Evolutionary conservation across 2,888 invertebrate genomes (phyloP).

Genomic region (Leptopilina drosophilae): DNA sequence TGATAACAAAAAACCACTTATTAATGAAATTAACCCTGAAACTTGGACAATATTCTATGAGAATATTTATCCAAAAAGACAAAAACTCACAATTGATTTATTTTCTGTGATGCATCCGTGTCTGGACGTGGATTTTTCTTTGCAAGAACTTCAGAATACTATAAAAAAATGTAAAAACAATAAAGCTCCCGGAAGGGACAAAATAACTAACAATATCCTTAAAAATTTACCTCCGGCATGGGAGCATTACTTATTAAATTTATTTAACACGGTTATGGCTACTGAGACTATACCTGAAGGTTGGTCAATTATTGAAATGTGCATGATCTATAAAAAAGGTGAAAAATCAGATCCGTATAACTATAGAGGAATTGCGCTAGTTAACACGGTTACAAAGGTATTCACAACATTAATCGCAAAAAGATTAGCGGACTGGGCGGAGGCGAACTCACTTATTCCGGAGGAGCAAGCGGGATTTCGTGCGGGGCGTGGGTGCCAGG

Average conservation of each 20-base stretch:
- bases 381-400: not conserved
- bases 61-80: not conserved
- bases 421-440: not conserved
- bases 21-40: not conserved
- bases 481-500: not conserved
- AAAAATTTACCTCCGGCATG: too few species aligned
- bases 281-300: too few species aligned
- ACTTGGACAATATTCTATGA: not conserved
- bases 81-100: not conserved
- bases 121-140: not conserved
- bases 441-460: not conserved
- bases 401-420: not conserved
- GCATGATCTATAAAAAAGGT: too few species aligned
- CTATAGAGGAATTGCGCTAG: too few species aligned
- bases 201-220: constrained; percentile 19
- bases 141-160: not conserved
- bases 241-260: too few species aligned
- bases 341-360: too few species aligned
- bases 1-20: not conserved
- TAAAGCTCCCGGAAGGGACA: constrained; percentile 43
- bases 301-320: too few species aligned
- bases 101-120: not conserved
- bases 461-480: not conserved
- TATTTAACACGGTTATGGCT: too few species aligned
- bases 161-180: constrained; percentile 36